Percentiles rank a stretch among this genome's conserved stretches.
Conservation (phyloP, 2,888 invertebrate species). For the Acronicta aceris region DNA sequence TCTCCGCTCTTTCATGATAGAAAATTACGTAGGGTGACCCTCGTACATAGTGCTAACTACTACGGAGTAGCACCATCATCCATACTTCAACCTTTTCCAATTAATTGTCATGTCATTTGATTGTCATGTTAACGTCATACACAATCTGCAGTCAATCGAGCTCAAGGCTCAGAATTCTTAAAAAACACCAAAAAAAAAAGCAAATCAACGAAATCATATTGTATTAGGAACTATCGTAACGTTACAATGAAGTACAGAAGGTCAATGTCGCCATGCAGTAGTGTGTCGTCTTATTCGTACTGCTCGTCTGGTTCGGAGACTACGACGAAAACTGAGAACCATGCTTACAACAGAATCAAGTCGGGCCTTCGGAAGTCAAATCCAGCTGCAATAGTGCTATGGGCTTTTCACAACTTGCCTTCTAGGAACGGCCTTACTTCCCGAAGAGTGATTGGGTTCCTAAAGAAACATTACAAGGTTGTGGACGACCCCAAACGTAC, state of each 20-base stretch:
- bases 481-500: conserved; percentile 61
- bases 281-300: conserved; percentile 16
- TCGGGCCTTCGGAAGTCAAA: conserved; percentile 62
- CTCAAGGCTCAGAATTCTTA: background rate
- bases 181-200: conserved; percentile 23
- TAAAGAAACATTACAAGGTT: conserved; percentile 69
- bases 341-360: conserved; percentile 60
- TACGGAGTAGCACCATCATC: too few species aligned
- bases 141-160: conserved; percentile 4
- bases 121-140: conserved; percentile 3
- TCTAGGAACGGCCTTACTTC: conserved; percentile 70
- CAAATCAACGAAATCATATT: conserved; percentile 26
- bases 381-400: conserved; percentile 74
- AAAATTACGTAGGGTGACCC: too few species aligned
- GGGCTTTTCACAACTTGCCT: conserved; percentile 75
- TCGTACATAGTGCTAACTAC: too few species aligned
- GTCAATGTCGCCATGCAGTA: conserved; percentile 1
- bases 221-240: conserved; percentile 1
- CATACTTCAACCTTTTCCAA: background rate
- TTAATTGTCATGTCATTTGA: background rate
- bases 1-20: too few species aligned
- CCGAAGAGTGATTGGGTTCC: conserved; percentile 68
- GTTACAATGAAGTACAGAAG: conserved; percentile 30
- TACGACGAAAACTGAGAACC: background rate
- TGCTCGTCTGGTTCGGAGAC: conserved; percentile 7